Percentiles rank a stretch among this genome's conserved stretches.
phyloP scores from a whole-genome alignment of 2,113 vertebrate species.

The Limnothrissa miodon region DNA sequence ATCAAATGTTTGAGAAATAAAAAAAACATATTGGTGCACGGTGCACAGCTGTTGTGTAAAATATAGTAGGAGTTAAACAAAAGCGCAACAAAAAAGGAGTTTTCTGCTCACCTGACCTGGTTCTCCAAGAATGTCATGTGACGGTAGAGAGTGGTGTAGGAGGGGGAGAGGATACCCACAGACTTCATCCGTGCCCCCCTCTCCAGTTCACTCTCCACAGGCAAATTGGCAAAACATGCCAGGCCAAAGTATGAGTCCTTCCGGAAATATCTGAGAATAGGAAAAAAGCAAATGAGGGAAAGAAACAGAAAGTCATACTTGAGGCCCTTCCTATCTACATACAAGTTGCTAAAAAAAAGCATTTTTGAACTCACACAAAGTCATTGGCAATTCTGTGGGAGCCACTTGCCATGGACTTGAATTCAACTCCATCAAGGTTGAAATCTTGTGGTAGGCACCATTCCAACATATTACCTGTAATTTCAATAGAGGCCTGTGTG shows the following conservation, averaged over 20 bases:
- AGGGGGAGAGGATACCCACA: conserved; percentile 90
- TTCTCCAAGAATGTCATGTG: conserved; percentile 98
- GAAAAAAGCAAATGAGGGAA: conserved; percentile 29
- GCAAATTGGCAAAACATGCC: conserved; percentile 96
- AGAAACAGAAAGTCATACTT: conserved; percentile 46
- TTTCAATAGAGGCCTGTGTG: conserved; percentile 26
- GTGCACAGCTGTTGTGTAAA: neutral
- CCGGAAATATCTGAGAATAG: conserved; percentile 83
- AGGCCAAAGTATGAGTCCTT: conserved; percentile 91
- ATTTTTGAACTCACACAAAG: conserved; percentile 83
- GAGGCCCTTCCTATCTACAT: neutral
- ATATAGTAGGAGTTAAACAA: neutral
- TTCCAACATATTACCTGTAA: conserved; percentile 90
- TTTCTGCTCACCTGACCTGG: conserved; percentile 84
- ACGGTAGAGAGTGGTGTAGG: conserved; percentile 89
- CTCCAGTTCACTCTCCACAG: conserved; percentile 89
- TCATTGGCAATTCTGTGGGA: conserved; percentile 92
- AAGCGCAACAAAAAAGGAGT: neutral
- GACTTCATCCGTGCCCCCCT: conserved; percentile 95
- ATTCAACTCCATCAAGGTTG: conserved; percentile 91
- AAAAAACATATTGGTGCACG: neutral
- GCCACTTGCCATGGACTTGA: conserved; percentile 95
- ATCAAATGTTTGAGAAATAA: neutral
- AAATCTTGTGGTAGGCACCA: conserved; percentile 95
- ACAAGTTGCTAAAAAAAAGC: neutral